Percentiles rank a stretch among this genome's conserved stretches.
These are phyloP conservation scores for Eulemur coronatus DNA, from an alignment of 2,797 vertebrate species.

Conservation along the genomic window DNA sequence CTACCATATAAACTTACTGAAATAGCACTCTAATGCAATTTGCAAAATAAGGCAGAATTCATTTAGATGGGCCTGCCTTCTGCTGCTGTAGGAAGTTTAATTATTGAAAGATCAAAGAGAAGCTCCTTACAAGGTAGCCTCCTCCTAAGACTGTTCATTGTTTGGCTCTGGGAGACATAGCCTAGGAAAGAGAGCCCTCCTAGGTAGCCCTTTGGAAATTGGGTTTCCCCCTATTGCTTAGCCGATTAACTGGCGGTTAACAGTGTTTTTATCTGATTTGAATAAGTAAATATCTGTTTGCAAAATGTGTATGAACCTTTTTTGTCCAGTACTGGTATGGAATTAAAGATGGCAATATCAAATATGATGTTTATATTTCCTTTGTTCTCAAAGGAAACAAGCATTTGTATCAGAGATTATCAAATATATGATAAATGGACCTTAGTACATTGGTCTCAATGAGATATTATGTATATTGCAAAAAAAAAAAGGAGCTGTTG, in stretches of 20 bases:
- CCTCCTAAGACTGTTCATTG: neutral
- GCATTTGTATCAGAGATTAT: constrained; percentile 55
- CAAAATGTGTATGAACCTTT: constrained; percentile 36
- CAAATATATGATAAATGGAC: neutral
- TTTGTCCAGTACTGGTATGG: neutral
- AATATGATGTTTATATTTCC: constrained; percentile 38
- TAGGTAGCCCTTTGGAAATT: constrained; percentile 1
- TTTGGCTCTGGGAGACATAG: neutral
- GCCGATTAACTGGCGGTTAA: neutral
- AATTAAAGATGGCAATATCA: constrained; percentile 75
- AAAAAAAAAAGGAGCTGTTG: constrained; percentile 41
- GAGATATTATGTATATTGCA: neutral
- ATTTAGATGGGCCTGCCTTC: neutral
- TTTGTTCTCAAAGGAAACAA: constrained; percentile 66
- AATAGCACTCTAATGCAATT: neutral
- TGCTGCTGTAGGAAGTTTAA: constrained; percentile 10
- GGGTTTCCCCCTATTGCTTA: constrained; percentile 33
- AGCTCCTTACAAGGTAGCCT: neutral
- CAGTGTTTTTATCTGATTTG: constrained; percentile 22
- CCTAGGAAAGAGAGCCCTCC: neutral
- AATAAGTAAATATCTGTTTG: neutral
- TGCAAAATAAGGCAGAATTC: constrained; percentile 5
- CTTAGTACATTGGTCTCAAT: constrained; percentile 42
- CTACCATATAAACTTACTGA: neutral
- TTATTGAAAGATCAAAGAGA: constrained; percentile 39